A percentile compares a stretch with the other conserved stretches of the same genome.
Conservation (phyloP, 2,888 invertebrate species). For the Morpho helenor region DNA sequence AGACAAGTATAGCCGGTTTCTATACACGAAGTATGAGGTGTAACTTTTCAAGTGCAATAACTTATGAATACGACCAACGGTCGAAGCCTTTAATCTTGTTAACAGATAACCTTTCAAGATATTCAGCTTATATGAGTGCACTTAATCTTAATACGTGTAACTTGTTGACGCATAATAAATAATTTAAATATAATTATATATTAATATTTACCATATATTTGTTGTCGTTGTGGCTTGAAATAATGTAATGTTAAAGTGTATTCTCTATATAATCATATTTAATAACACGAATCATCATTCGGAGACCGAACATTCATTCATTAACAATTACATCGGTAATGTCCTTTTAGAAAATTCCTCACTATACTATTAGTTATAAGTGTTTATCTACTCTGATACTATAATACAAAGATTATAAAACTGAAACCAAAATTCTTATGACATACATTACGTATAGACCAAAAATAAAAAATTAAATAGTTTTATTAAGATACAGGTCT, state of each 20-base stretch:
- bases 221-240: slow-evolving; percentile 60
- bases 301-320: neutral
- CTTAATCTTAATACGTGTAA: slow-evolving; percentile 40
- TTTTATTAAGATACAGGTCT: no score
- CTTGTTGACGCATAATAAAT: slow-evolving; percentile 75
- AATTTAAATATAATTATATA: slow-evolving; percentile 35
- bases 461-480: no score
- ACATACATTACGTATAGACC: no score
- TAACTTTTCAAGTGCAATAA: slow-evolving; percentile 28
- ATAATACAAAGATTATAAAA: no score
- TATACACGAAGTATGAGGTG: neutral
- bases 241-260: slow-evolving; percentile 26
- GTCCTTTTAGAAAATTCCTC: slow-evolving; percentile 41
- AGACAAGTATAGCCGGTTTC: neutral
- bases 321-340: slow-evolving; percentile 17
- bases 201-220: slow-evolving; percentile 43
- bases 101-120: slow-evolving; percentile 44
- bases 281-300: slow-evolving; percentile 3
- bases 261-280: slow-evolving; percentile 24
- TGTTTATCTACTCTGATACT: slow-evolving; percentile 32
- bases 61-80: slow-evolving; percentile 56
- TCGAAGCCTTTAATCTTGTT: slow-evolving; percentile 58
- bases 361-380: slow-evolving; percentile 59
- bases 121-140: slow-evolving; percentile 43
- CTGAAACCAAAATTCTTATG: no score